These are phyloP conservation scores for Colaptes auratus DNA, from an alignment of 2,113 vertebrate species.

Conservation along the genomic window DNA sequence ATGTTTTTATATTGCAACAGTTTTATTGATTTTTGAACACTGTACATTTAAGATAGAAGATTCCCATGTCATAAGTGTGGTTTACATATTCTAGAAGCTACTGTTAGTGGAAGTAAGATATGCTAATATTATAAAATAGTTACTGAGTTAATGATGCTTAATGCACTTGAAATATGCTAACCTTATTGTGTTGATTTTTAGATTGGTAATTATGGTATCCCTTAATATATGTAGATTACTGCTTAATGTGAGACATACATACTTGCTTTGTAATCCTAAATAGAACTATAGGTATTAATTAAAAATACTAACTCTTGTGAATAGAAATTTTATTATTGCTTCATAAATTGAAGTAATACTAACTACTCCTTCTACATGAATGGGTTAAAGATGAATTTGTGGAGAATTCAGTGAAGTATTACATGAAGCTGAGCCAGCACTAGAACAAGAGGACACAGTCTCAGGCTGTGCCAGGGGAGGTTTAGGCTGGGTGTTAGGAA, in stretches of 20 bases:
- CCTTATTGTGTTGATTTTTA: constrained; percentile 4
- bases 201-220: neutral
- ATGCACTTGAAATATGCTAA: neutral
- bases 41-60: neutral
- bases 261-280: neutral
- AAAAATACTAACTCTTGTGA: neutral
- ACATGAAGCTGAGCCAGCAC: neutral
- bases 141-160: constrained; percentile 1
- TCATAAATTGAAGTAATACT: neutral
- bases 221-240: neutral
- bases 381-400: neutral
- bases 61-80: neutral
- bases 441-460: too few species aligned
- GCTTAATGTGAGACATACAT: neutral
- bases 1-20: neutral
- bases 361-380: neutral
- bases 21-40: neutral
- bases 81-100: neutral
- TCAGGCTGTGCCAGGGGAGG: too few species aligned
- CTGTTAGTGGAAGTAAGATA: neutral
- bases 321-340: neutral
- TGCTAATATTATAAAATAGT: neutral
- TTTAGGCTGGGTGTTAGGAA: too few species aligned
- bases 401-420: neutral
- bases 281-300: neutral